phyloP scores from a whole-genome alignment of 1,140 invertebrate genomes.

The Copidosoma floridanum region DNA sequence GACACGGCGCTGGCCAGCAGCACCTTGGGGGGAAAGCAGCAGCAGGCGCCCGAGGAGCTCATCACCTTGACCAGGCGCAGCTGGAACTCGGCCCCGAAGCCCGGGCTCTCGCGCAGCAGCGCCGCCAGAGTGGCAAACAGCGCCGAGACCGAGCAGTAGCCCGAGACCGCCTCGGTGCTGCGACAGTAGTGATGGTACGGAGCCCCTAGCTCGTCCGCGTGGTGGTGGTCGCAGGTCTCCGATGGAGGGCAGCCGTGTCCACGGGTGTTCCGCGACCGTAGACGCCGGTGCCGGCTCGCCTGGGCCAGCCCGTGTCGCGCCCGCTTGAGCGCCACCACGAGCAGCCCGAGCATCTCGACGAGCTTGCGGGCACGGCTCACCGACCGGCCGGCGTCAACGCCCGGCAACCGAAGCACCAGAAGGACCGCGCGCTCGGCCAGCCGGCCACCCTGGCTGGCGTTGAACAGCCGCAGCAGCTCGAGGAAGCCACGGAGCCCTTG shows the following conservation, averaged over 20 bases:
- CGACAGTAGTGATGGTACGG: constrained; percentile 41
- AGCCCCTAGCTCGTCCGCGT: constrained; percentile 60
- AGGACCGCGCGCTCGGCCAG: constrained; percentile 61
- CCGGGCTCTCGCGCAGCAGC: constrained; percentile 54
- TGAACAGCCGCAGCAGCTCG: constrained; percentile 63
- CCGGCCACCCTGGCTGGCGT: constrained; percentile 61
- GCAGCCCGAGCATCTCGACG: constrained; percentile 60
- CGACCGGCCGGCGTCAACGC: constrained; percentile 47
- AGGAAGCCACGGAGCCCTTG: constrained; percentile 61
- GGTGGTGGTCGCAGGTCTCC: constrained; percentile 56
- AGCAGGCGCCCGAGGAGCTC: constrained; percentile 62
- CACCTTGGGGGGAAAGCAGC: constrained; percentile 61
- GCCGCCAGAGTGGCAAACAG: constrained; percentile 60
- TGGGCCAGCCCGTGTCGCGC: constrained; percentile 61
- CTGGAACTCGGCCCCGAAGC: constrained; percentile 49
- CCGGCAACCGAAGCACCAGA: constrained; percentile 58
- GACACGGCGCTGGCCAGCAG: constrained; percentile 46
- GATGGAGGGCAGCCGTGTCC: constrained; percentile 48
- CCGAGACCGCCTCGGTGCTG: not conserved
- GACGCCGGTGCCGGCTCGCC: constrained; percentile 54
- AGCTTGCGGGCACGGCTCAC: constrained; percentile 57
- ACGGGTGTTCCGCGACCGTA: constrained; percentile 59
- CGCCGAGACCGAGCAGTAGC: constrained; percentile 60
- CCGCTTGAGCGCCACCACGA: constrained; percentile 61
- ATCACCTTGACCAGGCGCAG: constrained; percentile 59